These are phyloP conservation scores for Pollenia labialis DNA, from an alignment of 2,888 invertebrate species.

Conservation along the genomic window DNA sequence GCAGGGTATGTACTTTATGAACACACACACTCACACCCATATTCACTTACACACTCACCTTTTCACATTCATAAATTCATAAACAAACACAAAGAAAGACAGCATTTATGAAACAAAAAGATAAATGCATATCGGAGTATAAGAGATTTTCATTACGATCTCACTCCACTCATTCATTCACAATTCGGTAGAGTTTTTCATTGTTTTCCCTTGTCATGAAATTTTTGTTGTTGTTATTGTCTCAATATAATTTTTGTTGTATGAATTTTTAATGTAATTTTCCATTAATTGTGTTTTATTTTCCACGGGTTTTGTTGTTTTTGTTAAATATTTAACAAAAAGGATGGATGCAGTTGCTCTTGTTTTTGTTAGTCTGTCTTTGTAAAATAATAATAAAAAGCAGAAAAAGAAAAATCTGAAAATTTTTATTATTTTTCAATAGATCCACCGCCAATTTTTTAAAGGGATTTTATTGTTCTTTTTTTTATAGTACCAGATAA, in stretches of 20 bases:
- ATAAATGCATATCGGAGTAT: slow-evolving; percentile 21
- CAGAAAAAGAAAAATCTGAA: slow-evolving; percentile 4
- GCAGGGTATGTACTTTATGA: no score
- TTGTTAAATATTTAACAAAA: slow-evolving; percentile 21
- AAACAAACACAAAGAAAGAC: slow-evolving; percentile 22
- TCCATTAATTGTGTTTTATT: slow-evolving; percentile 43
- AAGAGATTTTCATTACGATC: slow-evolving; percentile 50
- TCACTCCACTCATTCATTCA: neutral
- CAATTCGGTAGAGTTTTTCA: slow-evolving; percentile 44
- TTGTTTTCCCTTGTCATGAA: slow-evolving; percentile 18
- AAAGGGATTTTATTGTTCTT: slow-evolving; percentile 18
- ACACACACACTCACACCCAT: neutral
- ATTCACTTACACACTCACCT: slow-evolving; percentile 19
- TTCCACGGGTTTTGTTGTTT: neutral
- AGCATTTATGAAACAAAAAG: neutral
- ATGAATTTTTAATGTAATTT: slow-evolving; percentile 59
- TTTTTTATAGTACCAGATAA: neutral
- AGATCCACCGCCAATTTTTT: slow-evolving; percentile 23
- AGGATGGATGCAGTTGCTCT: slow-evolving; percentile 39
- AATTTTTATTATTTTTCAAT: slow-evolving; percentile 46
- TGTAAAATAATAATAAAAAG: slow-evolving; percentile 39
- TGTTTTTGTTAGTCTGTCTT: neutral
- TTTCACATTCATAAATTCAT: slow-evolving; percentile 20
- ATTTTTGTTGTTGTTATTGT: neutral
- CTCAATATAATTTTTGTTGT: slow-evolving; percentile 30